phyloP scores from a whole-genome alignment of 1,140 invertebrate genomes.

The Lycorma delicatula region DNA sequence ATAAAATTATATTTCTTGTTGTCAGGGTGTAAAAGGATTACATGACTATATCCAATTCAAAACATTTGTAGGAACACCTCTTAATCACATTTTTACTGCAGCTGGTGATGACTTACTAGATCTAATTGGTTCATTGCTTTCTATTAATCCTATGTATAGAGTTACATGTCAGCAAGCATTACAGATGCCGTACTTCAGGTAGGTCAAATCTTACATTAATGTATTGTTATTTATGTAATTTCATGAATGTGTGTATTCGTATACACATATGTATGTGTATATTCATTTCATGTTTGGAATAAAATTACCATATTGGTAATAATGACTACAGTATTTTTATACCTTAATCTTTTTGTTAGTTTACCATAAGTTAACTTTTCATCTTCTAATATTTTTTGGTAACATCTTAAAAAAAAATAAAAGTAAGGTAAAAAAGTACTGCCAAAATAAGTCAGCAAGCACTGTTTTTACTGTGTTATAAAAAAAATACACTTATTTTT shows the following conservation, averaged over 20 bases:
- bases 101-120: conserved; percentile 88
- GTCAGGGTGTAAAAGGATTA: conserved; percentile 66
- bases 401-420: no score
- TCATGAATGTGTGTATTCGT: not conserved
- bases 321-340: not conserved
- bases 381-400: not conserved
- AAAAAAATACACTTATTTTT: no score
- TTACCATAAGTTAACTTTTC: not conserved
- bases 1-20: conserved; percentile 16
- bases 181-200: conserved; percentile 75
- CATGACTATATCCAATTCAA: conserved; percentile 94
- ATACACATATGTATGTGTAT: not conserved
- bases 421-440: no score
- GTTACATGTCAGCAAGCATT: conserved; percentile 72
- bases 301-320: not conserved
- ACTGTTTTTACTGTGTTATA: no score
- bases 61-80: conserved; percentile 66
- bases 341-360: not conserved
- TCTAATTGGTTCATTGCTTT: conserved; percentile 68
- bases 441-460: no score
- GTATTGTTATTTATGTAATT: not conserved
- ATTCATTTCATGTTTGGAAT: not conserved
- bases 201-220: conserved; percentile 16
- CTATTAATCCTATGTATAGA: conserved; percentile 76
- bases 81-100: conserved; percentile 92